phyloP scores from a whole-genome alignment of 2,888 invertebrate species.

The Clistopyga incitator region DNA sequence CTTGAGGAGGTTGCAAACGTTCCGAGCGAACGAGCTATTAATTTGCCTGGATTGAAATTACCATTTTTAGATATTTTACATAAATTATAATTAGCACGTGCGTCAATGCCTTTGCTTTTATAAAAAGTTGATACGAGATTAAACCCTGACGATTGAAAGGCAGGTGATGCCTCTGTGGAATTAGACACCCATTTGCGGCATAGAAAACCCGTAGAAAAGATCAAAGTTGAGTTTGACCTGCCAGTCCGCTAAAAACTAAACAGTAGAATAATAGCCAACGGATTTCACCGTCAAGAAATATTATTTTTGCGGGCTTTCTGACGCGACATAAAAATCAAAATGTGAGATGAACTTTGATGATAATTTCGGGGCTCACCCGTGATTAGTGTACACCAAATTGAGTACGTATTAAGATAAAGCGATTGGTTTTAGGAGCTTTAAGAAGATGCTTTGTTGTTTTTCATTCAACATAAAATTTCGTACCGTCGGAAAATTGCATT shows the following conservation, averaged over 20 bases:
- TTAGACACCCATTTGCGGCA: background rate
- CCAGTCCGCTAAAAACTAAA: slow-evolving; percentile 53
- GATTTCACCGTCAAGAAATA: slow-evolving; percentile 67
- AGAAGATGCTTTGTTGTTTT: slow-evolving; percentile 50
- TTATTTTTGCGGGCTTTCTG: slow-evolving; percentile 73
- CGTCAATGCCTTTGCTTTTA: slow-evolving; percentile 3
- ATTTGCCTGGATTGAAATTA: slow-evolving; percentile 1
- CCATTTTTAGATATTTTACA: slow-evolving; percentile 8
- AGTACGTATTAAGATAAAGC: slow-evolving; percentile 64
- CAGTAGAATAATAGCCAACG: background rate
- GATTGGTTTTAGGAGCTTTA: slow-evolving; percentile 70
- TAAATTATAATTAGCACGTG: slow-evolving; percentile 11
- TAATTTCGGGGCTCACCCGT: slow-evolving; percentile 34
- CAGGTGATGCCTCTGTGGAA: slow-evolving; percentile 4
- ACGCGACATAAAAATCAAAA: slow-evolving; percentile 41
- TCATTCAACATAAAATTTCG: slow-evolving; percentile 68
- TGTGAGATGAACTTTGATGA: slow-evolving; percentile 57
- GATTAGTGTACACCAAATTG: slow-evolving; percentile 64
- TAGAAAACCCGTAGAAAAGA: slow-evolving; percentile 71
- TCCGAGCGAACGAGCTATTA: slow-evolving; percentile 21
- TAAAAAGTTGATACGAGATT: slow-evolving; percentile 6
- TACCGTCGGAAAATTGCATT: slow-evolving; percentile 81
- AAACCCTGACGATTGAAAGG: slow-evolving; percentile 7
- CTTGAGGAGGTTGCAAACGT: slow-evolving; percentile 32
- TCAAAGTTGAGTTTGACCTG: slow-evolving; percentile 73